Evolutionary conservation across 2,888 invertebrate genomes (phyloP), one percentile per base, ranked within the genome.

Genomic region (Portevinia maculata): DNA sequence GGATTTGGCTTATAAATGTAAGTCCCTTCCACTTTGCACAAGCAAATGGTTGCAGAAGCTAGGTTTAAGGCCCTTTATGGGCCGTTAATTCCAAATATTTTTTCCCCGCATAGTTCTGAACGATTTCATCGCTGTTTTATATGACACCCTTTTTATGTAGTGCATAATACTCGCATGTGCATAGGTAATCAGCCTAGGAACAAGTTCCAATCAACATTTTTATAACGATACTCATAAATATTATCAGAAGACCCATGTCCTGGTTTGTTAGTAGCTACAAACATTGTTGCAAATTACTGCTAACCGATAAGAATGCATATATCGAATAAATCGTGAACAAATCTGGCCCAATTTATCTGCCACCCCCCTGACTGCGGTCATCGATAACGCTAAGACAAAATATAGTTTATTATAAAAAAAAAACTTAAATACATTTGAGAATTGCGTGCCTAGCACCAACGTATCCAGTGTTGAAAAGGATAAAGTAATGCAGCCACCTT

Each of bases 361-460:
- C 30, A 13, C 57, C 41, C 17, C 52, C 34, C 11, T 21, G 62
- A 17, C 59, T 71, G 76, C 71, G 71, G 64, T 52, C 57, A 59
- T 70, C 81, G 59, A 76, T 71, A 65, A 19, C 75, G 71, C 44
- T 60, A 74, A 64, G 55, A 62, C 53, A 17, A 19, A 71, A 48
- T 52, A 70, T 50, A 62, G 60, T 69, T 71, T 76, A 76, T 76
- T 59, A 70, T 50, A 17, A 71, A 30, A 39, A 48, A 52, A 44
- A 60, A 53, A 15, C 50, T 19, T 34, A 46, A 59, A 53, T 39
- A 81, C 70, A 70, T 81, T 76, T 71, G 71, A 83, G 76, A 83
- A 83, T 83, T 83, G 81, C 81, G 81, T 83, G 81, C 76, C 76
- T 71, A 71, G 81, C n/a, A 83, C 81, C 53, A 62, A 34, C 44